Conservation (phyloP, 2,113 vertebrate species). For the Alouatta palliata region DNA sequence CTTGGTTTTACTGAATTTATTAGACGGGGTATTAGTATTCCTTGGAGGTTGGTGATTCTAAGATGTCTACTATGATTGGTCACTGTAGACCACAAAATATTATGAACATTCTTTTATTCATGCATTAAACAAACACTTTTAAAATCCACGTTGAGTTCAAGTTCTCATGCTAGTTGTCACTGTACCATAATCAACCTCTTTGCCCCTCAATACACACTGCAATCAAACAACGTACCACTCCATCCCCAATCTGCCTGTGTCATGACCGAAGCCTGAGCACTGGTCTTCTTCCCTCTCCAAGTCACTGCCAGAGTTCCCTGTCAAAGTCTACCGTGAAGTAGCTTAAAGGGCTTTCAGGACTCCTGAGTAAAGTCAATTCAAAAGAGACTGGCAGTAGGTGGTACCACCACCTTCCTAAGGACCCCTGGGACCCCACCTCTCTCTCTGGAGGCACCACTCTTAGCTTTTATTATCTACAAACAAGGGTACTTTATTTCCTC, state of each 20-base stretch:
- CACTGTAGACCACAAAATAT: neutral
- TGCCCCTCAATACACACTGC: neutral
- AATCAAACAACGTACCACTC: too few species aligned
- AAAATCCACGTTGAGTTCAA: neutral
- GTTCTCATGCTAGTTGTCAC: neutral
- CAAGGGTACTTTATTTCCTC: neutral
- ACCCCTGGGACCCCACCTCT: rapidly evolving
- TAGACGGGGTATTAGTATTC: neutral
- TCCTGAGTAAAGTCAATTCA: neutral
- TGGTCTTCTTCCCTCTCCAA: neutral
- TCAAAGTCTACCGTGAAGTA: neutral
- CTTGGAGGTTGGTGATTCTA: neutral
- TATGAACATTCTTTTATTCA: neutral
- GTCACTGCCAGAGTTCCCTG: neutral
- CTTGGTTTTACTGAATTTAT: neutral
- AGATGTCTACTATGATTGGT: neutral
- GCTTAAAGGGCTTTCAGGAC: neutral
- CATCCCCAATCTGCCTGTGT: too few species aligned
- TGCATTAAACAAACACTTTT: neutral
- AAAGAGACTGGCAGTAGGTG: neutral
- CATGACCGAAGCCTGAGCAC: neutral
- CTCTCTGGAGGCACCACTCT: neutral
- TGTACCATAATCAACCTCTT: neutral
- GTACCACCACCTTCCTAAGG: neutral
- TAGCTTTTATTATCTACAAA: neutral